Evolutionary conservation across 2,113 vertebrate species (phyloP).

Genomic region (Corythoichthys haematopterus): DNA sequence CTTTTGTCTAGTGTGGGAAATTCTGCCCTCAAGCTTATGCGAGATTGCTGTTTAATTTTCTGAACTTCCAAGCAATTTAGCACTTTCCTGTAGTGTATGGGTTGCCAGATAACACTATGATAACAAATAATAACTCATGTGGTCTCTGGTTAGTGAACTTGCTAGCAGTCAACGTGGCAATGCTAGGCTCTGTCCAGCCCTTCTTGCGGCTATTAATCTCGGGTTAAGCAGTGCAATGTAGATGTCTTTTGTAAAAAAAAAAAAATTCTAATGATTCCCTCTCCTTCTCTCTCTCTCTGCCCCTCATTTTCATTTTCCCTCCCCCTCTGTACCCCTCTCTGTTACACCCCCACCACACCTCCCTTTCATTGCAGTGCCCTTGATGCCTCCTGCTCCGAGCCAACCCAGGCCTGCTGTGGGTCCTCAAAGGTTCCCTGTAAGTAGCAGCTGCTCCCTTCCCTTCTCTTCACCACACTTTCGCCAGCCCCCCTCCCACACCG

Average conservation of each 20-base stretch:
- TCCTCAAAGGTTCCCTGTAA: slow-evolving; percentile 97
- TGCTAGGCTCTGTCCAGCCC: too few relatives aligned
- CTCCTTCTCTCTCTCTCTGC: slow-evolving; percentile 41
- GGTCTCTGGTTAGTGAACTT: too few relatives aligned
- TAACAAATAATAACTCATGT: too few relatives aligned
- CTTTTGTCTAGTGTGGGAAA: too few relatives aligned
- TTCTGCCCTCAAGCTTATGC: too few relatives aligned
- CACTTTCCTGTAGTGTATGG: too few relatives aligned
- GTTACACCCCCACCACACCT: slow-evolving; percentile 15
- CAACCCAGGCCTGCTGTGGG: slow-evolving; percentile 90
- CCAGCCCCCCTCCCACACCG: slow-evolving; percentile 18
- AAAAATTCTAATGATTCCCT: slow-evolving; percentile 43
- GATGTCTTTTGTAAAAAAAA: slow-evolving; percentile 32
- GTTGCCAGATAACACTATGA: too few relatives aligned
- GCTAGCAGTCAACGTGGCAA: too few relatives aligned
- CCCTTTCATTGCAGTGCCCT: slow-evolving; percentile 84
- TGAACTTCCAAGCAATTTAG: too few relatives aligned
- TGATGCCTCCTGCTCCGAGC: slow-evolving; percentile 90
- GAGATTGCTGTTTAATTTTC: too few relatives aligned
- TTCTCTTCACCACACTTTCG: slow-evolving; percentile 54
- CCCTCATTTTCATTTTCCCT: slow-evolving; percentile 44
- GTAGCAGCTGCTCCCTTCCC: slow-evolving; percentile 80
- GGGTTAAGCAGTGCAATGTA: slow-evolving; percentile 7
- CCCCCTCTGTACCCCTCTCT: slow-evolving; percentile 4
- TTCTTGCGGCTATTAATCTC: not conserved